A percentile compares a stretch with the other conserved stretches of the same genome.
phyloP scores from a whole-genome alignment of 2,888 invertebrate genomes.

The Agrotis puta region DNA sequence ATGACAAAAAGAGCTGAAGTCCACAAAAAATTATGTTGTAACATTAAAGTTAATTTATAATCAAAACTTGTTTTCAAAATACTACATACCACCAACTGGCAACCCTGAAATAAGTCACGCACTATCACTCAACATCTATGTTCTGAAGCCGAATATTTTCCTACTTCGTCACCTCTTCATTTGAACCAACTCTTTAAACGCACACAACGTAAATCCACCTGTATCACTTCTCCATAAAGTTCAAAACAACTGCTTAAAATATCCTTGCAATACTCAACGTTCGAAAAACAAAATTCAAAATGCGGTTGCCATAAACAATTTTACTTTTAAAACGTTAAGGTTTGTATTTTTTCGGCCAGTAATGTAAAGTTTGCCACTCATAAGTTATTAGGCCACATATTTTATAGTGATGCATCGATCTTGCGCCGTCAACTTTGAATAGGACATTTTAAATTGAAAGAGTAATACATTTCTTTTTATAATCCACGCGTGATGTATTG shows the following conservation, averaged over 20 bases:
- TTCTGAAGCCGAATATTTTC: constrained; percentile 87
- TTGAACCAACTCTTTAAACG: constrained; percentile 53
- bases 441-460: constrained; percentile 82
- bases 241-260: constrained; percentile 11
- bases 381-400: constrained; percentile 80
- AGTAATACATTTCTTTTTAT: constrained; percentile 77
- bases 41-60: too few relatives aligned
- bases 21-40: too few relatives aligned
- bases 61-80: too few relatives aligned
- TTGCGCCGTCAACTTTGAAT: constrained; percentile 78
- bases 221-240: constrained; percentile 60
- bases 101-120: constrained; percentile 83
- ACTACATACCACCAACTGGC: constrained; percentile 50
- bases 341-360: constrained; percentile 30
- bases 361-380: constrained; percentile 57
- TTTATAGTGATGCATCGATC: constrained; percentile 84
- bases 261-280: constrained; percentile 58
- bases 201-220: constrained; percentile 62
- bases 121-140: constrained; percentile 87
- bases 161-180: constrained; percentile 87
- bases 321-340: constrained; percentile 57
- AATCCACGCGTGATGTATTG: constrained; percentile 75
- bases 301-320: constrained; percentile 46
- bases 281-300: constrained; percentile 57
- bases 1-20: too few relatives aligned